A percentile compares a stretch with the other conserved stretches of the same genome.
Conservation (phyloP, 2,797 vertebrate genomes). For the Malacoraja senta region DNA sequence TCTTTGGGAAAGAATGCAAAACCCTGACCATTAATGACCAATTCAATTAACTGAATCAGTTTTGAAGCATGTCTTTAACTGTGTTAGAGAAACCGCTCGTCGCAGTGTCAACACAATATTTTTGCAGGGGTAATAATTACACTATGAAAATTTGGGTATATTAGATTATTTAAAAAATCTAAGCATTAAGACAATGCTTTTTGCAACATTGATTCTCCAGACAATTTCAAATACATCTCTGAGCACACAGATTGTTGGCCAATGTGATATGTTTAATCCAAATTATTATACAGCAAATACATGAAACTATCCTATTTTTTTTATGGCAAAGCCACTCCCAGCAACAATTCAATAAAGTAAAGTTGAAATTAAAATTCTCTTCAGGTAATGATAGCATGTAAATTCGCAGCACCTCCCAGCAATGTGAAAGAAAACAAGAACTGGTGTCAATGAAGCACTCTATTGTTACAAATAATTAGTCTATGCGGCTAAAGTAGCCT, state of each 20-base stretch:
- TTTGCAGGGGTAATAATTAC: not conserved
- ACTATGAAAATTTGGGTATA: not conserved
- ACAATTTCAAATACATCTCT: not conserved
- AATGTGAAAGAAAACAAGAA: not conserved
- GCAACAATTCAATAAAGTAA: too few species aligned
- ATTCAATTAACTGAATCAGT: constrained; percentile 29
- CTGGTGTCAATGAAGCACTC: not conserved
- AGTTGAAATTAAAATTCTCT: not conserved
- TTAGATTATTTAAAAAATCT: not conserved
- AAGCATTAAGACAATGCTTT: not conserved
- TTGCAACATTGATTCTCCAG: not conserved
- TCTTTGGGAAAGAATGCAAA: constrained; percentile 33
- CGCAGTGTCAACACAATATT: not conserved
- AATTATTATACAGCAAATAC: not conserved
- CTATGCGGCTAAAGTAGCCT: not conserved
- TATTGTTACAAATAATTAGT: not conserved
- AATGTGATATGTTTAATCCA: not conserved
- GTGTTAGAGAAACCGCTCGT: not conserved
- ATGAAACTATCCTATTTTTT: not conserved
- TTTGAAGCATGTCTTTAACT: constrained; percentile 13
- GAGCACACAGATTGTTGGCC: not conserved
- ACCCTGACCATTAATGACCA: constrained; percentile 30
- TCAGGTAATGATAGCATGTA: not conserved
- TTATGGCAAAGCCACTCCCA: not conserved
- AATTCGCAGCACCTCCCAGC: not conserved